Conservation (phyloP, 2,797 vertebrate genomes). For the Phoeniculus purpureus region DNA sequence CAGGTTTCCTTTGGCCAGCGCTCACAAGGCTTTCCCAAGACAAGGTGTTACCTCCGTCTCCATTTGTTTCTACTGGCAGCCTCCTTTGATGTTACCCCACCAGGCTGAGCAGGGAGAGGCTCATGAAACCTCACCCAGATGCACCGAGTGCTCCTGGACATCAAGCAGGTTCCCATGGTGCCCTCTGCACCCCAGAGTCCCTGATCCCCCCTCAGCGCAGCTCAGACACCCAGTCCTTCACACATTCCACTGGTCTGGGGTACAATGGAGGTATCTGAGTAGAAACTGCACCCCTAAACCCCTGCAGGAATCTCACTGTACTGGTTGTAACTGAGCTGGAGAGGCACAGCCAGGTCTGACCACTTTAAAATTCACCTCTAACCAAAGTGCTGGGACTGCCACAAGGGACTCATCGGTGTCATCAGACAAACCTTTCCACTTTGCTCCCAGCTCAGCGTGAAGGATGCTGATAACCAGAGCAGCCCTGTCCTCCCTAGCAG, state of each 20-base stretch:
- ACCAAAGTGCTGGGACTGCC: not conserved
- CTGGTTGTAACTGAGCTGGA: not conserved
- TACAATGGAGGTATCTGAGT: not conserved
- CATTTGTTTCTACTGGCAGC: not conserved
- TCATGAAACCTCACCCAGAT: not conserved
- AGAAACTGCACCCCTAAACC: not conserved
- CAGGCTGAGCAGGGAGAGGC: not conserved
- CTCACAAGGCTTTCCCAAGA: not conserved
- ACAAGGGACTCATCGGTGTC: fast-evolving
- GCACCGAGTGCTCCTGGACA: not conserved
- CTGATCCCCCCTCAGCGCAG: not conserved
- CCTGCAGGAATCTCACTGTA: not conserved
- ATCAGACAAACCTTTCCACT: not conserved
- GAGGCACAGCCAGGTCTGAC: not conserved
- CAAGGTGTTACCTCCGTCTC: not conserved
- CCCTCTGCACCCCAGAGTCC: not conserved
- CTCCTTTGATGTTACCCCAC: not conserved
- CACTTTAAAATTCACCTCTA: conserved; percentile 4
- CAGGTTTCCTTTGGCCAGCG: not conserved
- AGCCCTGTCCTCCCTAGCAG: not conserved
- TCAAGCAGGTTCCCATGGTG: not conserved
- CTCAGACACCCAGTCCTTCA: not conserved
- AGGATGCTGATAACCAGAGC: not conserved
- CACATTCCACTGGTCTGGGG: not conserved
- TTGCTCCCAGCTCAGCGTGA: not conserved